Evolutionary conservation across 2,113 vertebrate genomes (phyloP), one percentile per base, ranked within the genome.

Genomic region (Cathartes aura): DNA sequence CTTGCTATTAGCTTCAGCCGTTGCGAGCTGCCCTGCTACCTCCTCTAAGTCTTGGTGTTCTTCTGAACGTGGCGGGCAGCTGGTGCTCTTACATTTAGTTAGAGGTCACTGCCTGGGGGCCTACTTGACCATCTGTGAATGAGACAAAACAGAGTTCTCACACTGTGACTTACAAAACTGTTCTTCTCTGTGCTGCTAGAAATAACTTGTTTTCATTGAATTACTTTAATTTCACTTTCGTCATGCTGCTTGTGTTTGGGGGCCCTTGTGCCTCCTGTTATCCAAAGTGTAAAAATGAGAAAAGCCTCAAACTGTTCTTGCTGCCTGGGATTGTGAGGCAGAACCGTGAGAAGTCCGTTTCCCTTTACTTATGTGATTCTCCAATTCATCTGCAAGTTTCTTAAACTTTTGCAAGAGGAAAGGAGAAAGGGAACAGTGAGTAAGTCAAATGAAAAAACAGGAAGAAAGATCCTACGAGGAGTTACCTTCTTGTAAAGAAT

Each of bases 21-120:
- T 47, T 64, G 56, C 30, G 29, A 32, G 62, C 60, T 53, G 53
- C 29, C 40, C 24, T 67, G 32, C 34, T 60, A 4, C 24, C 23
- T 67, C 24, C 10, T 6, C 2, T 14, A 14, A 58, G 34, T 17
- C 53, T 53, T 16, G 18, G n/a, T 30, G 27, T 22, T 60, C 32
- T 55, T n/a, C 59, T 32, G 70, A 43, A 21, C 0, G 0, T 0
- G 2, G n/a, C 5, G 64, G 29, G 15, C 9, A 24, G 66, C 66
- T 60, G 12, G 2, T 36, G 24, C 38, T 70, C 36, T 12, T 43
- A 16, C 5, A 2, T 15, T 47, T 7, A 62, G 2, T 7, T 32
- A 15, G 56, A 78, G 72, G 42, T 71, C 19, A 9, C 40, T 63
- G 2, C 17, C 17, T 7, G 4, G 26, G 40, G 15, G 12, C 18